These are phyloP conservation scores for Papilio elwesi DNA, from an alignment of 2,888 invertebrate species.

Conservation along the genomic window DNA sequence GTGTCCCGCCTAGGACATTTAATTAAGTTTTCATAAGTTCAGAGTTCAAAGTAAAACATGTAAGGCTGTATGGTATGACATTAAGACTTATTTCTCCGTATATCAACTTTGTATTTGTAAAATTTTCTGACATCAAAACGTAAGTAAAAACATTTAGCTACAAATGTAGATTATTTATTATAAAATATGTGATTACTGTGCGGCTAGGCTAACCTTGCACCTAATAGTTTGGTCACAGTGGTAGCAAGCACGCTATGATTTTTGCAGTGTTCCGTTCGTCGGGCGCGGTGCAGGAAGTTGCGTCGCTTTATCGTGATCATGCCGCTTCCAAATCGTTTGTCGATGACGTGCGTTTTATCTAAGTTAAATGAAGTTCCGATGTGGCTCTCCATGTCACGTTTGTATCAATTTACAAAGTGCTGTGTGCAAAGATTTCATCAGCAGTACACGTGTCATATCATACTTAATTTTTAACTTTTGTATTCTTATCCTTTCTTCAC, in stretches of 20 bases:
- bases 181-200: slow-evolving; percentile 7
- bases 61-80: neutral
- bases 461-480: neutral
- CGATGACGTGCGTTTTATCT: slow-evolving; percentile 24
- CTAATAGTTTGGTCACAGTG: slow-evolving; percentile 13
- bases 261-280: slow-evolving; percentile 11
- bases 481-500: neutral
- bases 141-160: slow-evolving; percentile 5
- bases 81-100: neutral
- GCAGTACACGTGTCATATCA: neutral
- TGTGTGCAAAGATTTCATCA: neutral
- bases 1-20: neutral
- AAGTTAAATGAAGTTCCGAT: slow-evolving; percentile 20
- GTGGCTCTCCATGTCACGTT: slow-evolving; percentile 12
- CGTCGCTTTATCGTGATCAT: slow-evolving; percentile 20
- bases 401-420: neutral
- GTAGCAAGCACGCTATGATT: slow-evolving; percentile 18
- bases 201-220: slow-evolving; percentile 17
- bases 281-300: slow-evolving; percentile 24
- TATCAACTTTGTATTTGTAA: neutral
- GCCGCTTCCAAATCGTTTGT: slow-evolving; percentile 28
- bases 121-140: neutral
- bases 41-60: neutral
- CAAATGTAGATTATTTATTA: neutral
- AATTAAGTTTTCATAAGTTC: neutral